Conservation (phyloP, 2,113 vertebrate species). For the Ciconia maguari region DNA sequence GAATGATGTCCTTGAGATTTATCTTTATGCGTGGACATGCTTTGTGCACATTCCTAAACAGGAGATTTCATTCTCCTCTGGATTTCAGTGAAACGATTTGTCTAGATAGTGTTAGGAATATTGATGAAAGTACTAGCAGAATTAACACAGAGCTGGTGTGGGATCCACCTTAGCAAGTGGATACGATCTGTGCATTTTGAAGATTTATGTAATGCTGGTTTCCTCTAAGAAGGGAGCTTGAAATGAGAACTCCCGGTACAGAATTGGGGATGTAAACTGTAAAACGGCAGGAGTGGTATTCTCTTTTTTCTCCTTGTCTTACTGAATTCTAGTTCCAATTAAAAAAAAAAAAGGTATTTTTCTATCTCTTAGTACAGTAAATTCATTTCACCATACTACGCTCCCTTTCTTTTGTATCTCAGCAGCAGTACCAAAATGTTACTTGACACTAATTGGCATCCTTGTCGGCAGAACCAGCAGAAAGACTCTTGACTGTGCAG, state of each 20-base stretch:
- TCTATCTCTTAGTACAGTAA: background rate
- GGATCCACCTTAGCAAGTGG: background rate
- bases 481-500: background rate
- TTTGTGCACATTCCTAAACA: background rate
- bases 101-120: background rate
- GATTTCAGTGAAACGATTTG: background rate
- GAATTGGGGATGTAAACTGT: background rate
- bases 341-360: background rate
- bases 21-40: background rate
- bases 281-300: background rate
- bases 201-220: background rate
- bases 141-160: background rate
- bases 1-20: background rate
- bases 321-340: background rate
- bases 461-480: constrained; percentile 13
- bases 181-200: background rate
- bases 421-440: background rate
- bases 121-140: background rate
- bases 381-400: background rate
- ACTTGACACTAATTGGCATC: constrained; percentile 27
- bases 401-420: background rate
- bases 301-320: background rate
- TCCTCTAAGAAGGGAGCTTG: background rate
- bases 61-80: background rate
- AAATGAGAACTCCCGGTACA: background rate